Evolutionary conservation across 2,113 vertebrate species (phyloP).

Genomic region (Seriola rivoliana): DNA sequence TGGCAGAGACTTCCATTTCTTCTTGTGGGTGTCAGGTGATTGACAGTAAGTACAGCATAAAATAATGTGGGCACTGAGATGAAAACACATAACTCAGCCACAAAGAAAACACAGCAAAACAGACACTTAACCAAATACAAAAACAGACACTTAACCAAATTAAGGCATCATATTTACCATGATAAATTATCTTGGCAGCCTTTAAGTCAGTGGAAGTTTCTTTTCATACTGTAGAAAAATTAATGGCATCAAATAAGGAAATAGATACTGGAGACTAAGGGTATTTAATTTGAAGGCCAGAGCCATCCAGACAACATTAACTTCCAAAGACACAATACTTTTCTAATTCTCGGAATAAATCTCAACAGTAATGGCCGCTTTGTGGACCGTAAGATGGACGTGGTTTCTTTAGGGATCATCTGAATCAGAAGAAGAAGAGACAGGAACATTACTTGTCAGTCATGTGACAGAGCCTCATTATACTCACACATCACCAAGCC

Average conservation of each 20-base stretch:
- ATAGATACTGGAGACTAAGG: neutral
- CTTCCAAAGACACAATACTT: slow-evolving; percentile 1
- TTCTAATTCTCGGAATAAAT: neutral
- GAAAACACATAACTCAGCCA: slow-evolving; percentile 55
- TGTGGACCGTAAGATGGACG: slow-evolving; percentile 37
- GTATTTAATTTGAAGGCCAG: neutral
- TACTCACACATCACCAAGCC: slow-evolving; percentile 70
- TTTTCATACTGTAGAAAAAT: neutral
- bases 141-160: slow-evolving; percentile 32
- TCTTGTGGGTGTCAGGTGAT: slow-evolving; percentile 69
- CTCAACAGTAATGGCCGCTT: slow-evolving; percentile 4
- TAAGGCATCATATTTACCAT: slow-evolving; percentile 15
- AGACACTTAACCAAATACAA: slow-evolving; percentile 19
- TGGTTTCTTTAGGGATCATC: slow-evolving; percentile 42
- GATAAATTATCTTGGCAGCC: slow-evolving; percentile 22
- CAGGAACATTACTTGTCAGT: slow-evolving; percentile 72
- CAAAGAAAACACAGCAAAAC: slow-evolving; percentile 48
- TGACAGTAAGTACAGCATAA: slow-evolving; percentile 66
- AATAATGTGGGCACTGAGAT: slow-evolving; percentile 64
- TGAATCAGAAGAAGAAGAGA: slow-evolving; percentile 50
- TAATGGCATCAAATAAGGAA: slow-evolving; percentile 7
- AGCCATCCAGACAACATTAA: neutral
- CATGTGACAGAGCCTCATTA: slow-evolving; percentile 79
- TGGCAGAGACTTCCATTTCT: slow-evolving; percentile 62
- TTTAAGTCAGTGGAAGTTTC: neutral